Conservation (phyloP, 2,113 vertebrate species). For the Mobula hypostoma region DNA sequence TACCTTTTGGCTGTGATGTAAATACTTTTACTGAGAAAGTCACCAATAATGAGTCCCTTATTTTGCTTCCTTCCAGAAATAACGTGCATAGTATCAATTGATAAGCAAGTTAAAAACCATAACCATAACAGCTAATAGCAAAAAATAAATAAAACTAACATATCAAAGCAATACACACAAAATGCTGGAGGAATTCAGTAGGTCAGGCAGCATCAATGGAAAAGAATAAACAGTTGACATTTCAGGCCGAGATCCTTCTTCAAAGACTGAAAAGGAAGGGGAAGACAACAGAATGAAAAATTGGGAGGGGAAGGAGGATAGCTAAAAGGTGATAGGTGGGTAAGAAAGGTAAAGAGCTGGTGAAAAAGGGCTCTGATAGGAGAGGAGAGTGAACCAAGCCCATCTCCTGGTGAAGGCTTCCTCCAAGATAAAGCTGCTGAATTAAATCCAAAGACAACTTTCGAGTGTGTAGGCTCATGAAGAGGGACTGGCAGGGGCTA, state of each 20-base stretch:
- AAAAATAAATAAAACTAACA: neutral
- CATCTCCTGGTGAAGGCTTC: neutral
- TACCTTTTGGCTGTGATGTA: neutral
- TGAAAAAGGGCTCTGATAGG: too few relatives aligned
- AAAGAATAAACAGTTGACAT: too few relatives aligned
- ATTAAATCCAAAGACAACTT: conserved; percentile 12
- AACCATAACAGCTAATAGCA: neutral
- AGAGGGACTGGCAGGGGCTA: conserved; percentile 32
- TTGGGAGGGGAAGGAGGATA: too few relatives aligned
- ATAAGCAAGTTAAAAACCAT: neutral
- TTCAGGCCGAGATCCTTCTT: too few relatives aligned
- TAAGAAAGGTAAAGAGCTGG: too few relatives aligned
- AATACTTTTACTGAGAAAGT: conserved; percentile 6
- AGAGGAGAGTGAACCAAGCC: neutral
- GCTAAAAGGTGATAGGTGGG: too few relatives aligned
- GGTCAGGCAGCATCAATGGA: too few relatives aligned
- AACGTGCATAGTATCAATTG: neutral
- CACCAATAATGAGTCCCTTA: conserved; percentile 36
- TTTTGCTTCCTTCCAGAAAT: conserved; percentile 36
- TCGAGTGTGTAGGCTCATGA: conserved; percentile 13
- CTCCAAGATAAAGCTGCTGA: conserved; percentile 34
- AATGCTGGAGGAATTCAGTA: too few relatives aligned
- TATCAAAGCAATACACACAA: neutral
- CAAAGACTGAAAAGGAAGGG: too few relatives aligned
- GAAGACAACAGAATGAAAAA: too few relatives aligned